A percentile compares a stretch with the other conserved stretches of the same genome.
phyloP scores from a whole-genome alignment of 2,888 invertebrate species.

The Cancer borealis region DNA sequence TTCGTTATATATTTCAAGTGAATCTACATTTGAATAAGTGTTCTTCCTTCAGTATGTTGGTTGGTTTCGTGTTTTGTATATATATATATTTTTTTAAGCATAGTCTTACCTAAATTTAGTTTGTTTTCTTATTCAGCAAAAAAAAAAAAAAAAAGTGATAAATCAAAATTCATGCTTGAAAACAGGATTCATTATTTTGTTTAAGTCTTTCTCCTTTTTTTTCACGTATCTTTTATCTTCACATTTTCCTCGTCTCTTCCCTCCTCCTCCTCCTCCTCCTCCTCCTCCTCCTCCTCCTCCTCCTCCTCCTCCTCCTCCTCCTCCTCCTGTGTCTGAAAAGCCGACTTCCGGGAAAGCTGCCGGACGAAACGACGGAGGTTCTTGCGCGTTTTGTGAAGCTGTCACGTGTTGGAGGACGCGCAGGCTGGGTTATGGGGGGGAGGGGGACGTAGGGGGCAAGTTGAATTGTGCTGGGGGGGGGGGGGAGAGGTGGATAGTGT shows the following conservation, averaged over 20 bases:
- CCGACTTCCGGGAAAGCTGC: background rate
- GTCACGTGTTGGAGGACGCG: background rate
- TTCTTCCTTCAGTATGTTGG: background rate
- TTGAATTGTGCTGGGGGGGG: too few species aligned
- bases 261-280: background rate
- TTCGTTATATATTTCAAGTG: background rate
- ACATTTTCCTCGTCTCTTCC: background rate
- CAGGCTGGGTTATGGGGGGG: background rate
- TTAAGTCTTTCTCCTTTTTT: background rate
- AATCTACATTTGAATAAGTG: background rate
- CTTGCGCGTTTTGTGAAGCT: slow-evolving; percentile 5
- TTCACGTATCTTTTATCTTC: background rate
- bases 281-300: background rate
- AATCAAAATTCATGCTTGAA: too few species aligned
- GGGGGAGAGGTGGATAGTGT: too few species aligned
- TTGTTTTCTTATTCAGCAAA: too few species aligned
- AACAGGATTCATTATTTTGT: background rate
- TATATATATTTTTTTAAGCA: background rate
- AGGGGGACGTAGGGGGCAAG: too few species aligned
- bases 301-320: slow-evolving; percentile 33
- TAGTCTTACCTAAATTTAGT: too few species aligned
- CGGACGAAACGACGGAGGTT: background rate
- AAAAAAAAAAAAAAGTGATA: too few species aligned
- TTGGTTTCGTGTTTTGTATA: background rate
- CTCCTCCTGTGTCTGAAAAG: background rate